Base-by-base conservation (phyloP, 2,888 invertebrate genomes). In the Eretmocerus hayati region DNA sequence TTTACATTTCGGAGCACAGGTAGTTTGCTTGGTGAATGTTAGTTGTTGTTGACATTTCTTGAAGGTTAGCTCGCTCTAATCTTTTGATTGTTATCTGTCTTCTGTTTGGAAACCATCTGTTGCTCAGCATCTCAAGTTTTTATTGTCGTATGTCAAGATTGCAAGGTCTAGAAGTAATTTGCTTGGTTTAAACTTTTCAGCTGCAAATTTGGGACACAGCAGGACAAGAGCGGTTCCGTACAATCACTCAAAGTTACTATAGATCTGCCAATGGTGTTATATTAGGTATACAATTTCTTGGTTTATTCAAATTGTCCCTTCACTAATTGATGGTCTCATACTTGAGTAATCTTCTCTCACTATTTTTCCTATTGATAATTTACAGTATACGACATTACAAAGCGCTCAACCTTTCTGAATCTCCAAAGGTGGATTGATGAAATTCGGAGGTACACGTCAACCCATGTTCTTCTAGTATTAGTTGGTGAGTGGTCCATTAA, bases 191-290 rank as follows among this genome's bases (percentile, higher is more conserved):
- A n/a, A 48, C 32, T 46, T 73, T 73, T 57, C 71, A 90, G 90
- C 77, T 90, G 54, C 93, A 93, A 79, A 93, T 95, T 67, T 94
- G 94, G 94, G 94, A 95, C 74, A 95, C 94, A 9, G 94, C 95
- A 46, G 95, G 95, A 0, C 95, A 95, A 67, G 95, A 96, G 72
- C 78, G 95, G 54, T 95, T 96, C 74, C 82, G 95, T 53, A 95
- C 95, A 5, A 95, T 96, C 60, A 96, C 95, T 2, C 95, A 95
- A 71, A 93, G 93, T 70, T 95, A 95, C 71, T 96, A 95, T 74
- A 83, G 96, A 65, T 93, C 92, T 59, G 95, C 95, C 35, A 93
- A 96, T 77, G 95, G 94, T 59, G 94, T 96, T 53, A 89, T 96
- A 58, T 85, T 96, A 65, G 86, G 87, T 86, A 75, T 41, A 18